These are phyloP conservation scores for Philonicus albiceps DNA, from an alignment of 2,888 invertebrate genomes.

Conservation along the genomic window DNA sequence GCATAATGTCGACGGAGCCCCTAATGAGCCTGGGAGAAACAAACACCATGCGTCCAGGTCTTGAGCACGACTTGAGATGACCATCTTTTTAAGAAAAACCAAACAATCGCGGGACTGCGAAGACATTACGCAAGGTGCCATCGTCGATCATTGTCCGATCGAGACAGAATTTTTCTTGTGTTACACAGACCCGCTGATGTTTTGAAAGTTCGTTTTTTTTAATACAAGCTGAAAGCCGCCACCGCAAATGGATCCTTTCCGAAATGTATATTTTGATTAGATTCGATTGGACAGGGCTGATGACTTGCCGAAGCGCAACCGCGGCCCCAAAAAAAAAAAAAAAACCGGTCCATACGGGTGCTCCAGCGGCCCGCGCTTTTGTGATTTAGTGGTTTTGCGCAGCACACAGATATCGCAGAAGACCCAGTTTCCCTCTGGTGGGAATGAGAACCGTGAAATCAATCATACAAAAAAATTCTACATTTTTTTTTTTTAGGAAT, in stretches of 20 bases:
- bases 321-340: not conserved
- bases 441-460: slow-evolving; percentile 12
- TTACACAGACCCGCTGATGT: not conserved
- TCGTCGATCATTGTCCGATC: not conserved
- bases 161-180: not conserved
- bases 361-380: not conserved
- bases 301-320: not conserved
- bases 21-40: not conserved
- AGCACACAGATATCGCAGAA: not conserved
- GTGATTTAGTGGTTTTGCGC: not conserved
- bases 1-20: not conserved
- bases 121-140: not conserved
- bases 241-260: not conserved
- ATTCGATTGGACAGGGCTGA: not conserved
- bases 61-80: not conserved
- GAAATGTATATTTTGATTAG: slow-evolving; percentile 11
- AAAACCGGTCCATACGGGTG: not conserved
- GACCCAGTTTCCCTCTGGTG: not conserved
- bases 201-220: not conserved
- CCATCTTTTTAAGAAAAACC: not conserved
- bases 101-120: not conserved
- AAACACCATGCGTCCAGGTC: not conserved
- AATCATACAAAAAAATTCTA: slow-evolving; percentile 3
- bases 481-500: not conserved
- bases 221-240: not conserved